Evolutionary conservation across 2,888 invertebrate genomes (phyloP), one percentile per base, ranked within the genome.

Genomic region (Thereva unica): DNA sequence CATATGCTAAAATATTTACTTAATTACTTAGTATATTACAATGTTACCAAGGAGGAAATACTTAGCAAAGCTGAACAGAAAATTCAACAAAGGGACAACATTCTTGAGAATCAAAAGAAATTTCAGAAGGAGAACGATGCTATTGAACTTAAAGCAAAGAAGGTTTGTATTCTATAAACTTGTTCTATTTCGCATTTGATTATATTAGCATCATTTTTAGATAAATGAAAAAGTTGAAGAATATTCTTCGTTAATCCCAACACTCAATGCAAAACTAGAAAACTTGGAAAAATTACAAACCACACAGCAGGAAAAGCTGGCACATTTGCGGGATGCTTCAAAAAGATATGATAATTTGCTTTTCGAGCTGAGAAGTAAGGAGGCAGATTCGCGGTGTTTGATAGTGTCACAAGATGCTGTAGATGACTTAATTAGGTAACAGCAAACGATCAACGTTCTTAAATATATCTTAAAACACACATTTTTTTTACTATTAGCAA

Each of bases 1-100:
- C 69, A 69, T 34, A 52, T 69, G 64, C 35, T 69, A 5, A 68
- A 69, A 23, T 47, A 66, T n/a, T 45, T 69, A 35, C 42, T 68
- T 3, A 69, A 69, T 41, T 69, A 69, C 35, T 64, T 50, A 23
- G 44, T 64, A 2, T 69, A 66, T 49, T 56, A 64, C 4, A 66
- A 68, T n/a, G 66, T 68, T 66, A 42, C 68, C 34, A 66, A 68
- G 49, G 53, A 49, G 1, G 69, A 69, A 6, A 63, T 68, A 12
- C n/a, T 68, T 10, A 49, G 8, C 5, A 4, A 38, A n/a, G 66
- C 50, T 4, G n/a, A 66, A 1, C 0, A 45, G 6, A 59, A 54
- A 35, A 61, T 66, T 4, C 12, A 50, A 12, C 45, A 64, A 44
- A 12, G 52, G 2, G 4, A 41, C 8, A 37, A 54, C 3, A 37